Conservation (phyloP, 53 echinoderm and acorn worm genomes). For the Temnopleurus reevesii region DNA sequence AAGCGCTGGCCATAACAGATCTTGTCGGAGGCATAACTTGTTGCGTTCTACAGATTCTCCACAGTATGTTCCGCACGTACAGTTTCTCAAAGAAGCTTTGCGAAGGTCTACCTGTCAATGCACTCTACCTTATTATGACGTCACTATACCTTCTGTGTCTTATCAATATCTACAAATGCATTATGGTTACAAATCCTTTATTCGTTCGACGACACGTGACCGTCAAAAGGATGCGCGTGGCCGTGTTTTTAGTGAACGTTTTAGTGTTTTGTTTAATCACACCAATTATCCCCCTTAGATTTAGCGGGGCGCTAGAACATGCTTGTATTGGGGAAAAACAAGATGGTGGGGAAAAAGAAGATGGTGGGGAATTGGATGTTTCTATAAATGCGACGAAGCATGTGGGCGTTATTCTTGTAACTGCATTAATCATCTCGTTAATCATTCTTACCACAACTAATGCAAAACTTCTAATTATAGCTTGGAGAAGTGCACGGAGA, state of each 20-base stretch:
- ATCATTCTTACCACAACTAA: not conserved
- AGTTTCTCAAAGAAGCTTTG: not conserved
- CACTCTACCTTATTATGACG: not conserved
- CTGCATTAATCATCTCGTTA: not conserved
- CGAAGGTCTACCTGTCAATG: not conserved
- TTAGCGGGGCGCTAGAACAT: not conserved
- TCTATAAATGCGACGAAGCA: not conserved
- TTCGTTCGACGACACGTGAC: not conserved
- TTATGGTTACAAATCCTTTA: not conserved
- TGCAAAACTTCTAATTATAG: not conserved
- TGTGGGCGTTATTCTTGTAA: not conserved
- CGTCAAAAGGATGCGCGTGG: not conserved
- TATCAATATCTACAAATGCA: constrained; percentile 4
- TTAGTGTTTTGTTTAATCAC: not conserved
- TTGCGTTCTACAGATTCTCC: not conserved
- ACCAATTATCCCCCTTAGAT: not conserved
- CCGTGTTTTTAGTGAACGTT: not conserved
- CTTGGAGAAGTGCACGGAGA: not conserved
- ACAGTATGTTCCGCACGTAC: not conserved
- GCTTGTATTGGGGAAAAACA: too few species aligned
- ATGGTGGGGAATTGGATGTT: too few species aligned
- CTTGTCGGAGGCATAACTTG: not conserved
- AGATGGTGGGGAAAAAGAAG: too few species aligned
- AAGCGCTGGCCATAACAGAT: not conserved
- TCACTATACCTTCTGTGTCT: constrained; percentile 6